phyloP scores from a whole-genome alignment of 2,797 vertebrate genomes.

The Channa striata region DNA sequence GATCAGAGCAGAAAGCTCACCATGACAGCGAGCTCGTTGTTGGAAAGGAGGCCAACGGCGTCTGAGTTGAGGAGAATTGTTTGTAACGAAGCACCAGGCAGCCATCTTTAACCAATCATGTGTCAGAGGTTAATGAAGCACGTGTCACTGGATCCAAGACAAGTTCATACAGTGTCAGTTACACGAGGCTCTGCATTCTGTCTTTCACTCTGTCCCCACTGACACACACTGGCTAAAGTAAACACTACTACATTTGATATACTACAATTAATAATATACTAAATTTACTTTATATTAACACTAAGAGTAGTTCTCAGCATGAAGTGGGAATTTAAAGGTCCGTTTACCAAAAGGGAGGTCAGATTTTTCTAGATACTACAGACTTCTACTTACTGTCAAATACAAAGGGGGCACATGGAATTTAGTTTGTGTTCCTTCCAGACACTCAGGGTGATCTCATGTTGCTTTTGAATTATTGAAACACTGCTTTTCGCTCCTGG shows the following conservation, averaged over 20 bases:
- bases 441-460: neutral
- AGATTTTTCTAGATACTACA: neutral
- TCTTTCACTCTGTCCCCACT: neutral
- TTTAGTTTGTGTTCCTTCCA: conserved; percentile 1
- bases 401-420: neutral
- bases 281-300: too few species aligned
- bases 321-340: neutral
- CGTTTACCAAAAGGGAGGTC: neutral
- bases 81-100: conserved; percentile 37
- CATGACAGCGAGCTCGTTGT: conserved; percentile 52
- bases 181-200: conserved; percentile 17
- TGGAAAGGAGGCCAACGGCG: conserved; percentile 45
- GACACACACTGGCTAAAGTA: neutral
- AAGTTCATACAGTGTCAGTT: conserved; percentile 28
- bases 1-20: conserved; percentile 61
- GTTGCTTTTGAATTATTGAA: neutral
- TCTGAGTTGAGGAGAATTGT: conserved; percentile 54
- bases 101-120: conserved; percentile 77
- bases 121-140: conserved; percentile 70
- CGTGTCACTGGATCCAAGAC: conserved; percentile 55
- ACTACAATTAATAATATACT: too few species aligned
- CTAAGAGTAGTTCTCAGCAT: neutral
- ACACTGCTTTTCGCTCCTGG: neutral
- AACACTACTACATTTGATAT: too few species aligned
- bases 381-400: neutral